Base-by-base conservation (phyloP, 1,140 invertebrate species). In the Drosophila tani region DNA sequence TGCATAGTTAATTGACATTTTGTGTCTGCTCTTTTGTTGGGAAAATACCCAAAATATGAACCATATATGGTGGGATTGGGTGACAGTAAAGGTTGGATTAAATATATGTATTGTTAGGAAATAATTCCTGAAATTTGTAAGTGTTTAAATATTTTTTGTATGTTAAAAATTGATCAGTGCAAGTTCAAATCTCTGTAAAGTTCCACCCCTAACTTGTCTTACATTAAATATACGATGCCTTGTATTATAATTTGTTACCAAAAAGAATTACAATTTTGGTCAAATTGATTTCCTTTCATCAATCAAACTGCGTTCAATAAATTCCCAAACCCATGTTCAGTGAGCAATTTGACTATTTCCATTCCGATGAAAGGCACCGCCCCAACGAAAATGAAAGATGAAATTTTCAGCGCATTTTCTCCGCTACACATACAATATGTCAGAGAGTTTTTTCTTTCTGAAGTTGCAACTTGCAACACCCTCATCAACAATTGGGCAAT, bases 401-500 rank as follows among this genome's bases (percentile, higher is more conserved):
- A 43, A 69, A 51, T 69, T 66, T 64, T 35, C 27, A 51, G 60
- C 60, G 66, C 50, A 65, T 67, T 45, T 55, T 70, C 67, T 29
- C 29, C 17, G 11, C 47, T 29, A 51, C 24, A 38, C 55, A 59
- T 14, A 59, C 63, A 32, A 56, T 47, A 46, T 68, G 47, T 68
- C 63, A 63, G 57, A 12, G 55, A 14, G 57, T 45, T 45, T 43
- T 43, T 45, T 65, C 63, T 35, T 35, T 45, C 43, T 14, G 11
- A 45, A 51, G 38, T 38, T 75, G 41, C 15, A 24, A 50, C 47
- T 67, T n/a, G n/a, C 55, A 41, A 60, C 55, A 29, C 40, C 38
- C 51, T 49, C 71, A 45, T 58, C 74, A 50, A 69, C 64, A 69
- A 77, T 77, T 77, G 75, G 50, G 74, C 63, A 77, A 77, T 77